Evolutionary conservation across 2,888 invertebrate species (phyloP).

Genomic region (Apamea epomidion): DNA sequence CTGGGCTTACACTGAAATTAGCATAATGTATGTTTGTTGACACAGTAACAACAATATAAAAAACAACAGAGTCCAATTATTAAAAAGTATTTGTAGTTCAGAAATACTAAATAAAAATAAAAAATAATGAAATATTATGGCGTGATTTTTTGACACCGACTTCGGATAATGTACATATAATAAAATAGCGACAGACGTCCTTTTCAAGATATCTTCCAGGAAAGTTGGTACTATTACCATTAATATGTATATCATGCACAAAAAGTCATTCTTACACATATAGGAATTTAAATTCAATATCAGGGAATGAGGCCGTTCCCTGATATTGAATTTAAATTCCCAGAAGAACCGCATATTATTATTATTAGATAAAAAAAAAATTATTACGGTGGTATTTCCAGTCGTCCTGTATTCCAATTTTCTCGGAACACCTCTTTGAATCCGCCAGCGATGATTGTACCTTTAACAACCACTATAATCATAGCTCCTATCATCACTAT

Average conservation of each 20-base stretch:
- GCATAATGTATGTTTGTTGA: background rate
- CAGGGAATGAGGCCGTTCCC: background rate
- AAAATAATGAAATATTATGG: background rate
- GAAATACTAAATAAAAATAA: background rate
- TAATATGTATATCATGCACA: background rate
- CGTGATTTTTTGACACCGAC: background rate
- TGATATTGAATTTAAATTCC: background rate
- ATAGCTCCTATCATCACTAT: constrained; percentile 93
- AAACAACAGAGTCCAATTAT: background rate
- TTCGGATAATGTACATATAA: background rate
- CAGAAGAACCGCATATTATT: background rate
- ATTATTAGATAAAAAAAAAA: constrained; percentile 45
- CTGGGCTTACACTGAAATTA: constrained; percentile 90
- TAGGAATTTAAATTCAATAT: too few relatives aligned
- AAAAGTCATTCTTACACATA: background rate
- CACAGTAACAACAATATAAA: background rate
- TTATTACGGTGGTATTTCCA: constrained; percentile 91
- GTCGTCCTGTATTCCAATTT: constrained; percentile 90
- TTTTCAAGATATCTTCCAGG: background rate
- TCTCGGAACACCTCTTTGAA: constrained; percentile 89
- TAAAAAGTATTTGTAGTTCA: background rate
- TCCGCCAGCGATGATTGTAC: constrained; percentile 92
- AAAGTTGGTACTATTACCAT: background rate
- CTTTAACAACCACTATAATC: constrained; percentile 92
- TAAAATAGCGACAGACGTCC: background rate